Evolutionary conservation across 2,888 invertebrate genomes (phyloP).

Genomic region (Tachystola acroxantha): DNA sequence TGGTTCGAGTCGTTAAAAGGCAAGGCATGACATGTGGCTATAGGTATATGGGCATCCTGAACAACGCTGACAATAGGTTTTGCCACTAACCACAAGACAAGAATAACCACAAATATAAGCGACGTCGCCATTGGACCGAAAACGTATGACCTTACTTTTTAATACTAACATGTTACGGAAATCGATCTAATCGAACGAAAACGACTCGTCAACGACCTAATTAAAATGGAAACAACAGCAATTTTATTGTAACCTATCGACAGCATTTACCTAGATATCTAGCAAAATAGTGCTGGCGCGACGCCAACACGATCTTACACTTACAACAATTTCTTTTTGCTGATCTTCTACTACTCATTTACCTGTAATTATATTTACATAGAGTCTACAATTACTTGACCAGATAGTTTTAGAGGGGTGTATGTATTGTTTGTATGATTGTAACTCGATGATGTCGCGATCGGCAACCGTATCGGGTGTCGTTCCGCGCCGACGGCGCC

Average conservation of each 20-base stretch:
- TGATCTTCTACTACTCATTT: slow-evolving; percentile 1
- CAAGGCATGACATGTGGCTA: no score
- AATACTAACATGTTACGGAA: no score
- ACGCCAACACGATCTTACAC: slow-evolving; percentile 33
- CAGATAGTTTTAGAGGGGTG: background rate
- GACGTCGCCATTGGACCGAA: no score
- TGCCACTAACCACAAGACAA: no score
- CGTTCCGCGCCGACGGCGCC: slow-evolving; percentile 51
- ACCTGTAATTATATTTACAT: slow-evolving; percentile 11
- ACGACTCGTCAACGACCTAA: background rate
- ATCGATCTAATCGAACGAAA: no score
- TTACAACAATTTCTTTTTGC: slow-evolving; percentile 15
- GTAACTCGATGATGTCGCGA: slow-evolving; percentile 52
- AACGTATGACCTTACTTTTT: no score
- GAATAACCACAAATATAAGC: no score
- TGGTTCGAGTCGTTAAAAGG: no score
- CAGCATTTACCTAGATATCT: slow-evolving; percentile 33
- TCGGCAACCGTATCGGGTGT: slow-evolving; percentile 53
- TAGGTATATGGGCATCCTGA: no score
- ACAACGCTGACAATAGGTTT: no score
- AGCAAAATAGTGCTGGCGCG: slow-evolving; percentile 38
- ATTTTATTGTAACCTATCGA: slow-evolving; percentile 33
- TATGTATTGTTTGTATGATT: slow-evolving; percentile 21
- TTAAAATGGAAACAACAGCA: slow-evolving; percentile 13
- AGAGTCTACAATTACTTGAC: slow-evolving; percentile 19